Conservation (phyloP, 2,888 invertebrate species). For the Dryomyza anilis region DNA sequence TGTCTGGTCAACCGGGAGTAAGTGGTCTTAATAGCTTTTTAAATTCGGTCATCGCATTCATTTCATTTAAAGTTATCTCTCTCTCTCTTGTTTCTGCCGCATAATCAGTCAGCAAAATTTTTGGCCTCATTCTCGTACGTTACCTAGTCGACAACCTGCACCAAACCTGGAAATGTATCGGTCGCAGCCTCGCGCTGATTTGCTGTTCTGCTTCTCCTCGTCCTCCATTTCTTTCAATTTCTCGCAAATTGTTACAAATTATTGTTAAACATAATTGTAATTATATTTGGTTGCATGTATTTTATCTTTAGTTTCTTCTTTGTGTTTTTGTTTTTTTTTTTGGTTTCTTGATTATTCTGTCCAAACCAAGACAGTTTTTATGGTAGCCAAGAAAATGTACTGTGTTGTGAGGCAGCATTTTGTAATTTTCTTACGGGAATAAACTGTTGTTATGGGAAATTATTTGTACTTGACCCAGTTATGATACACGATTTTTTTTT, state of each 20-base stretch:
- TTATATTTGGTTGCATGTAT: too few species aligned
- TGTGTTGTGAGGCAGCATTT: too few species aligned
- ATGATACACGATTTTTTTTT: too few species aligned
- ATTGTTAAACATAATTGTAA: slow-evolving; percentile 20
- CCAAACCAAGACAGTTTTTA: background rate
- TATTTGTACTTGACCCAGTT: background rate
- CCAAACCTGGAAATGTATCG: too few species aligned
- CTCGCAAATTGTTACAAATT: too few species aligned
- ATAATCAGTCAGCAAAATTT: too few species aligned
- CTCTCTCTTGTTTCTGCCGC: too few species aligned
- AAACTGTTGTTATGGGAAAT: background rate
- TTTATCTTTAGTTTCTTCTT: background rate
- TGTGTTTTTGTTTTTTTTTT: background rate
- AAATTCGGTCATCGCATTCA: slow-evolving; percentile 21
- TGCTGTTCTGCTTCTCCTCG: too few species aligned
- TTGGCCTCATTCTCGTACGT: background rate
- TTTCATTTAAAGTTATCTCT: background rate
- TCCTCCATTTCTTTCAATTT: too few species aligned
- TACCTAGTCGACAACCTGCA: too few species aligned
- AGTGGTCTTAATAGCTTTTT: slow-evolving; percentile 18
- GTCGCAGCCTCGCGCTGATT: too few species aligned
- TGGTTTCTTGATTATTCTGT: background rate
- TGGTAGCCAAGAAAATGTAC: too few species aligned
- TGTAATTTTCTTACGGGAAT: background rate
- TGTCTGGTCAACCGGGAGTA: background rate